Base-by-base conservation (phyloP, 2,888 invertebrate genomes). In the Epinotia ramella region DNA sequence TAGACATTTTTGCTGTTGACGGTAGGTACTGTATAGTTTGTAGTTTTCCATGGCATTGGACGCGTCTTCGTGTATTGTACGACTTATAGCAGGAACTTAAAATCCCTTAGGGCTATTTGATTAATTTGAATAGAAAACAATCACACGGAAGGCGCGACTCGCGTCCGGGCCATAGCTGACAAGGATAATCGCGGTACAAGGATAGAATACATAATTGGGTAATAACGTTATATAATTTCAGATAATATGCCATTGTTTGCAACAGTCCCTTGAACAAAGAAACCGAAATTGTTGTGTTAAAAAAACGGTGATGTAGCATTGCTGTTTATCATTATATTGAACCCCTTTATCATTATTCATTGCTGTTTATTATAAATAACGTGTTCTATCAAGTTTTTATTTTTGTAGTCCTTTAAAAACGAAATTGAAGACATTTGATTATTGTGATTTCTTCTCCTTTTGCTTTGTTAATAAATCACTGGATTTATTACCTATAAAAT, bases 161-260 rank as follows among this genome's bases (percentile, higher is more conserved):
- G 46, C 56, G 44, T 59, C 63, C 18, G 53, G 33, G 49, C 84
- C 82, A 79, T 84, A 84, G 71, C 68, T 71, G 83, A 82, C 87
- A 86, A 88, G 87, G 88, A 82, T 87, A 87, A 87, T 83, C 77
- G 81, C 67, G 46, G 46, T 33, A 77, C 85, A 81, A 82, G 82
- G 79, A 82, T 81, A 77, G 84, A 84, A 86, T 87, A 80, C 78
- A 69, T 84, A 85, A 84, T 83, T 80, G 74, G 80, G 77, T 79
- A 77, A 80, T 76, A 72, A 72, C 66, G 76, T 76, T 76, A 71
- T 40, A 71, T 72, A 67, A 76, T 75, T 71, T 75, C 24, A 75
- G 49, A 75, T 74, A 74, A 74, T 74, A 70, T 66, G 65, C 66
- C 64, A 75, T 75, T 75, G 75, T 71, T 66, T 49, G 68, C 53